Percentiles rank a stretch among this genome's conserved stretches.
Evolutionary conservation across 2,888 invertebrate species (phyloP).

Genomic region (Xestia c-nigrum): DNA sequence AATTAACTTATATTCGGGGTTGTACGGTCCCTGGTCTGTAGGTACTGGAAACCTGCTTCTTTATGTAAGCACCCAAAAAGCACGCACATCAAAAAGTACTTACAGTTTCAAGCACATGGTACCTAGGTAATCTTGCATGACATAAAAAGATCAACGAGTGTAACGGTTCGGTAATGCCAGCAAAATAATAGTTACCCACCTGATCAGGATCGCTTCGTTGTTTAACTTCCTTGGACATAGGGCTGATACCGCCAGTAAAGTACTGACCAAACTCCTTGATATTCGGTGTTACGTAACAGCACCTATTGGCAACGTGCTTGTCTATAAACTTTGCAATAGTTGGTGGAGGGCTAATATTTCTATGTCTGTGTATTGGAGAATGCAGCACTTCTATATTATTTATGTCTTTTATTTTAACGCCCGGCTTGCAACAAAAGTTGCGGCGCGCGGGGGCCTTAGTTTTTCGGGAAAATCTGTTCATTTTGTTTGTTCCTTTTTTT

Average conservation of each 20-base stretch:
- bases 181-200: conserved; percentile 16
- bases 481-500: conserved; percentile 58
- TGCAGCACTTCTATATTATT: conserved; percentile 65
- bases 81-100: not conserved
- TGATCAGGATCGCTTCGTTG: not conserved
- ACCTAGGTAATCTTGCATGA: not conserved
- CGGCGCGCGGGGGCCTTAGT: conserved; percentile 19
- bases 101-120: not conserved
- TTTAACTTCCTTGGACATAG: not conserved
- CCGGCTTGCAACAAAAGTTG: conserved; percentile 37
- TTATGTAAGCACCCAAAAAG: too few relatives aligned
- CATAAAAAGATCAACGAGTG: not conserved
- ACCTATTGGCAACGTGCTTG: conserved; percentile 71
- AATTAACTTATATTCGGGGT: too few relatives aligned
- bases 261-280: conserved; percentile 72
- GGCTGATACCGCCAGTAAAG: not conserved
- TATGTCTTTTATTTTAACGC: conserved; percentile 41
- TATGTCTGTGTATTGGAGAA: conserved; percentile 42
- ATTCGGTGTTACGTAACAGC: conserved; percentile 73
- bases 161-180: not conserved
- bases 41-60: too few relatives aligned
- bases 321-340: conserved; percentile 51
- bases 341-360: conserved; percentile 52
- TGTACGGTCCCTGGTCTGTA: too few relatives aligned
- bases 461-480: conserved; percentile 75